These are phyloP conservation scores for Triops cancriformis DNA, from an alignment of 1,140 invertebrate genomes.

Conservation along the genomic window DNA sequence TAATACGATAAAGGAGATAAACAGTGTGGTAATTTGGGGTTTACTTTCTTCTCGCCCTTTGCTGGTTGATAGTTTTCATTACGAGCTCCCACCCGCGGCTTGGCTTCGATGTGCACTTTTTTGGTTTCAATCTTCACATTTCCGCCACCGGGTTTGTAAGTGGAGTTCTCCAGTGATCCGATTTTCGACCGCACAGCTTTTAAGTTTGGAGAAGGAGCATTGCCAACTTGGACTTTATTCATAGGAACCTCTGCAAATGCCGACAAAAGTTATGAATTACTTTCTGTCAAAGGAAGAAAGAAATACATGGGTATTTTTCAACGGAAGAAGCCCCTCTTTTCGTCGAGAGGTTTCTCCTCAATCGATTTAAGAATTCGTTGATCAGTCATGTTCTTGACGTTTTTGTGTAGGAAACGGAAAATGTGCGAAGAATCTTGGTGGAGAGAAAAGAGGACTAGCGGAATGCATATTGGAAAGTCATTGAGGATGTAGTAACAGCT, in stretches of 20 bases:
- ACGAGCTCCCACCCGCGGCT: constrained; percentile 75
- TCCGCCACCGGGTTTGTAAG: constrained; percentile 83
- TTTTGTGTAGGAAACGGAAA: no score
- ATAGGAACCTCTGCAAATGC: constrained; percentile 62
- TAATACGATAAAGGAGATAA: not conserved
- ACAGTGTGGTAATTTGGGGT: not conserved
- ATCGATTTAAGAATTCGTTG: no score
- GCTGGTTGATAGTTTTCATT: constrained; percentile 81
- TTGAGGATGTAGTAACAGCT: not conserved
- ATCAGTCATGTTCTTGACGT: no score
- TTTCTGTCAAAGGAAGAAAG: no score
- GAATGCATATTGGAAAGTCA: not conserved
- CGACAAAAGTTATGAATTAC: not conserved
- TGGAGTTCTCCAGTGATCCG: constrained; percentile 84
- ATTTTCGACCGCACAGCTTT: constrained; percentile 88
- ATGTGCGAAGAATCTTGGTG: not conserved
- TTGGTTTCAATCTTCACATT: constrained; percentile 81
- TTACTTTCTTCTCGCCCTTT: constrained; percentile 86
- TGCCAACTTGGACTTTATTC: constrained; percentile 86
- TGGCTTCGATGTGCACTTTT: constrained; percentile 75
- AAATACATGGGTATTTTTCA: no score
- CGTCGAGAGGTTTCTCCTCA: no score
- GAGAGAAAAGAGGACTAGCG: not conserved
- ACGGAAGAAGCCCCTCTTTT: no score
- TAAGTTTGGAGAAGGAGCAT: constrained; percentile 79